Base-by-base conservation (phyloP, 2,888 invertebrate species). In the Lampropteryx suffumata region DNA sequence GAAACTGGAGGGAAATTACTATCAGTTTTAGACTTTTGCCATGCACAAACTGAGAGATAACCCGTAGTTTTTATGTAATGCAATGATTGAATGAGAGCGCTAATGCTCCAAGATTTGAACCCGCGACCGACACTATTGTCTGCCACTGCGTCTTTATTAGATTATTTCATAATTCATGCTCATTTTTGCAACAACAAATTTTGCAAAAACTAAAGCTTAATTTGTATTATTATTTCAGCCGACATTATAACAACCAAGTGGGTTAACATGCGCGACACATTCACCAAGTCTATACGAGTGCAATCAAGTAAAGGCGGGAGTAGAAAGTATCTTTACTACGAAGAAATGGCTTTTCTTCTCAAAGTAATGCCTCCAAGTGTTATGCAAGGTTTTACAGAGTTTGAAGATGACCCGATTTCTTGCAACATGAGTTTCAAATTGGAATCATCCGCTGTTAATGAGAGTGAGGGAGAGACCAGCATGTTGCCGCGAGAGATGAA, bases 181-280 rank as follows among this genome's bases (percentile, higher is more conserved):
- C n/a, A n/a, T n/a, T n/a, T n/a, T n/a, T n/a, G n/a, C n/a, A n/a
- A n/a, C n/a, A n/a, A n/a, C n/a, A n/a, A n/a, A n/a, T n/a, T n/a
- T n/a, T n/a, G n/a, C n/a, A n/a, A n/a, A n/a, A n/a, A n/a, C n/a
- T n/a, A n/a, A n/a, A n/a, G n/a, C n/a, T n/a, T n/a, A n/a, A n/a
- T n/a, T n/a, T n/a, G n/a, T 17, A 17, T 17, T 17, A 3, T 17
- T 17, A 17, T 75, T 79, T 7, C 73, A 89, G 89, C 79, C 13
- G 86, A 86, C 64, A 59, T 64, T 5, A 67, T 89, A 1, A 51
- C 82, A 2, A 75, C 75, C 54, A 90, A 87, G 64, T 90, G 89
- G 89, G 84, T 84, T 0, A 88, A 89, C 62, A 67, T 85, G 6
- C 72, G 89, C 0, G 89, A 90, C 53, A 83, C 89, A 0, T 90